Evolutionary conservation across 1,140 invertebrate genomes (phyloP), one percentile per base, ranked within the genome.

Genomic region (Rhopalosiphum padi): DNA sequence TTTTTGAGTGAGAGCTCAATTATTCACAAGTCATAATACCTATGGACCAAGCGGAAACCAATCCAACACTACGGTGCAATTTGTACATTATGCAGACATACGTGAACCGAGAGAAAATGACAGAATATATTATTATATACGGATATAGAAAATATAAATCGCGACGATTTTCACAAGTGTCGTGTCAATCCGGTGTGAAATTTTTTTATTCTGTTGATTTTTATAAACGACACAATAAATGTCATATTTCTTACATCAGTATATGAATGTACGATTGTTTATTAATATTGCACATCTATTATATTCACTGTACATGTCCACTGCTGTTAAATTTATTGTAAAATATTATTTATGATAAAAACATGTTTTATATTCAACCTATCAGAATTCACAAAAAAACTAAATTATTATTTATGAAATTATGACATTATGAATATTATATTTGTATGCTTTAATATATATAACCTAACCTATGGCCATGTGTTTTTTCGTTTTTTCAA

Each of bases 81-180:
- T 88, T 53, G 87, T 88, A 53, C n/a, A 88, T 37, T 88, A 35
- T 53, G 48, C 86, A n/a, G 46, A 53, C 48, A 88, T 35, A 53
- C 48, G 48, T 51, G 46, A 35, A 51, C 48, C n/a, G 30, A 88
- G 86, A 35, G 87, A 88, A 88, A 88, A 88, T 53, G 30, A 88
- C 87, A 51, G 18, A 48, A 88, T 88, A 35, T 51, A 87, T 77
- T 77, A 77, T 87, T n/a, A 5, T 35, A 86, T 30, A 11, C 48
- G 87, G 87, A 88, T 53, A 37, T 88, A 23, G n/a, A 41, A 53
- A 88, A 88, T 22, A 53, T 53, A 88, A 88, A 88, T 88, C 87
- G 48, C 87, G 48, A 88, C n/a, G 18, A 88, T 88, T 88, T 88
- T 88, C 48, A 88, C 48, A 9, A 51, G n/a, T 35, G 37, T 53